Base-by-base conservation (phyloP, 2,113 vertebrate species). In the Stegostoma tigrinum region DNA sequence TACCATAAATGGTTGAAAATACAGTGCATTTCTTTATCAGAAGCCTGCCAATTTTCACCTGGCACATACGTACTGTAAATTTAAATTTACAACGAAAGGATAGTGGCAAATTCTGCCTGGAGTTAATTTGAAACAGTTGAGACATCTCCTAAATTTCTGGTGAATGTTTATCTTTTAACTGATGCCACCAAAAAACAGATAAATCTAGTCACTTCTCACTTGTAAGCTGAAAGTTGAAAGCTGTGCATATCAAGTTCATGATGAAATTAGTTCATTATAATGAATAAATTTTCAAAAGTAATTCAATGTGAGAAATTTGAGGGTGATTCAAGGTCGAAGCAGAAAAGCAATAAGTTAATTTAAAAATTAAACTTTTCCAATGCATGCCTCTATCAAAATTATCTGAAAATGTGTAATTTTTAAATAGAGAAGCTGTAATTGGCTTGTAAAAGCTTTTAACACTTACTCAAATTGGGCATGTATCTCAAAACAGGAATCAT, bases 271-370 rank as follows among this genome's bases (percentile, higher is more conserved):
- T 45, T 87, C 15, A 2, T 48, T 10, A 48, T 6, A 86, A 45
- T 86, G 83, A 86, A 86, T 86, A 86, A 19, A 89, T 8, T 61
- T 87, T 89, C 86, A 89, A 48, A 89, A 55, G 86, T 55, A 55
- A 89, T 30, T 89, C 24, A 48, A 42, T 42, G 14, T 89, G 48
- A 55, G 27, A 7, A 87, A 4, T 52, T 14, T 55, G 86, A 89
- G 78, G 38, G 23, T 83, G 38, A 45, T 45, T 14, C 48, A 89
- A 23, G 6, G 10, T 52, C 45, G 45, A 89, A 89, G 24, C 7
- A 48, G 86, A 48, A 89, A 55, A 87, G 48, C n/a, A 30, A 89
- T 27, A 24, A 52, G 14, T 30, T 34, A 55, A 55, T 27, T 24
- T 12, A 89, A 89, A 89, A 42, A 83, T 34, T 42, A 83, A 34